Percentiles rank a stretch among this genome's conserved stretches.
Conservation (phyloP, 2,797 vertebrate species). For the Sebastes hubbsi region DNA sequence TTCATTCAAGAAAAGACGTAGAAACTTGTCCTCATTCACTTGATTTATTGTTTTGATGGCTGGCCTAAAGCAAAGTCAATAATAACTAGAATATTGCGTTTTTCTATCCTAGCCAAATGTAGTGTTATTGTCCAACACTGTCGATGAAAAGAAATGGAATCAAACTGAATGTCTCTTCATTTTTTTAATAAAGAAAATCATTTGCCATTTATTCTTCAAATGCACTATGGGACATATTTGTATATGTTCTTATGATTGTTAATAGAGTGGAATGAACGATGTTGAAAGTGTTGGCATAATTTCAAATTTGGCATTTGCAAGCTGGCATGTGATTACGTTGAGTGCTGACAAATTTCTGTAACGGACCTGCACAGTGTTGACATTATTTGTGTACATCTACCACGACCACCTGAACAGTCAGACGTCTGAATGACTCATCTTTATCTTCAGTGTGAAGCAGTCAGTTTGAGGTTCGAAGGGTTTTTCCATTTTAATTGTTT, state of each 20-base stretch:
- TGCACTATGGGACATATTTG: constrained; percentile 27
- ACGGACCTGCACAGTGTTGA: constrained; percentile 53
- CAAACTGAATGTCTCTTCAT: constrained; percentile 60
- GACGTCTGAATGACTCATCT: constrained; percentile 57
- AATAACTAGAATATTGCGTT: not conserved
- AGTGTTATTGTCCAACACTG: constrained; percentile 3
- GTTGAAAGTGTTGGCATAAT: constrained; percentile 14
- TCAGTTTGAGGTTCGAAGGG: constrained; percentile 19
- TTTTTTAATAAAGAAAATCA: not conserved
- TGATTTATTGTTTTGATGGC: constrained; percentile 13
- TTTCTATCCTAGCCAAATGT: constrained; percentile 2
- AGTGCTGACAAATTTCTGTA: constrained; percentile 23
- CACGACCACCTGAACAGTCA: constrained; percentile 1
- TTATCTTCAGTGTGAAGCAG: constrained; percentile 27
- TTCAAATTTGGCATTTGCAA: constrained; percentile 30
- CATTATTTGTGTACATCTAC: constrained; percentile 29
- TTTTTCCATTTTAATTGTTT: constrained; percentile 48
- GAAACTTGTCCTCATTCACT: constrained; percentile 1
- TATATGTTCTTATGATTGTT: constrained; percentile 30
- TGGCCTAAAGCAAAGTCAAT: not conserved
- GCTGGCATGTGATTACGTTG: constrained; percentile 28
- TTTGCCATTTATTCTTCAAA: constrained; percentile 25
- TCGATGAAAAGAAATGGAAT: constrained; percentile 28
- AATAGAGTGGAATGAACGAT: constrained; percentile 9
- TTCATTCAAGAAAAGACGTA: constrained; percentile 1